Evolutionary conservation across 2,888 invertebrate genomes (phyloP), one percentile per base, ranked within the genome.

Genomic region (Pediacus dermestoides): DNA sequence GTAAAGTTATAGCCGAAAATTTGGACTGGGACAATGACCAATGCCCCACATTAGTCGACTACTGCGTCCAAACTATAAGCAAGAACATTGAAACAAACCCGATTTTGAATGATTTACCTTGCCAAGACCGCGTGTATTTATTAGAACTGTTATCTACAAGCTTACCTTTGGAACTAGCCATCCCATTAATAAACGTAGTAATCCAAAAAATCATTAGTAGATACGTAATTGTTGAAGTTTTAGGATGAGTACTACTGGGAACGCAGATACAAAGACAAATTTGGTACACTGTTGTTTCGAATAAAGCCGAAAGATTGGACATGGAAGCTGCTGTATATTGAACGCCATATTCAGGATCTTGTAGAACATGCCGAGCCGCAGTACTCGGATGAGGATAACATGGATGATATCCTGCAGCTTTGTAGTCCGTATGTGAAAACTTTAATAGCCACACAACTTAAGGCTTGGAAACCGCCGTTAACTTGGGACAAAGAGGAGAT

Each of bases 161-260:
- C 58, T 71, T 82, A 38, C 77, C 78, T 1, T 66, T 82, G 22
- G 74, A 74, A 41, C 62, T 71, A 39, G 73, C 74, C 23, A 74
- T 80, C 2, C 76, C 74, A 2, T 50, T 70, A 9, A 76, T 80
- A 22, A 68, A 70, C 60, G 77, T 75, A 57, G n/a, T n/a, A n/a
- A n/a, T n/a, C n/a, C n/a, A n/a, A n/a, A 49, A 50, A 39, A 27
- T 23, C 8, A 48, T 31, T n/a, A n/a, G n/a, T n/a, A n/a, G n/a
- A n/a, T n/a, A n/a, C n/a, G n/a, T n/a, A n/a, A n/a, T n/a, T 10
- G 10, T 26, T 21, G 7, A 23, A 30, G 4, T 37, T 47, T 6
- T 32, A 58, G 68, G 73, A 80, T 47, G 81, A 82, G 55, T 73
- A 75, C 60, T 83, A 80, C 62, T 83, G 83, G 82, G 69, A 77